Evolutionary conservation across 35 echinoderm and acorn worm species (phyloP), one percentile per base, ranked within the genome.

Genomic region (Ophiothrix spiculata): DNA sequence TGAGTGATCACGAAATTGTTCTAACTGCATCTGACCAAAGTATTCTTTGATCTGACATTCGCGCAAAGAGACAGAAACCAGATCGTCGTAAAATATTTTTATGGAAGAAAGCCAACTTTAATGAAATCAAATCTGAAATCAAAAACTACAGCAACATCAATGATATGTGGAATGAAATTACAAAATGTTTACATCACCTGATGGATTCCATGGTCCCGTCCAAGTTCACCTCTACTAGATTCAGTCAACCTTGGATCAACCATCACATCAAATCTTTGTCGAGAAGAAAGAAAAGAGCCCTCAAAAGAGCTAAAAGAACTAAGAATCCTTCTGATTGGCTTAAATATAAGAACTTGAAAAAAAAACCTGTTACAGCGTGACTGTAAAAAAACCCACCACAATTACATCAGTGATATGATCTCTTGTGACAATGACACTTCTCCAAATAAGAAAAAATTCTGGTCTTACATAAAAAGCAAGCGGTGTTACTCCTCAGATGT

Each of bases 221-320:
- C 29, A 41, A 86, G 28, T 64, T 84, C 45, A 35, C 82, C 29
- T 64, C 82, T 33, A 84, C 46, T 34, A 32, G 82, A 19, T 84
- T 84, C 41, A 60, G 37, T 46, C 12, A 83, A 19, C 41, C 81
- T n/a, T 84, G 54, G 82, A 84, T 84, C 33, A 86, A 56, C 29
- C 35, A 23, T 4, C 37, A 56, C 4, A 33, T 75, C 29, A 86
- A 86, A 56, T 28, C 8, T 1, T 17, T 85, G 14, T 32, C 83
- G 25, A 4, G 63, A n/a, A 74, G 35, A 35, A 85, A 85, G 33
- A 76, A 86, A 29, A 56, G 36, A 38, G 38, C 54, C 21, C 75
- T 37, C 28, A 64, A 40, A 14, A 79, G 33, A 78, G 75, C 85
- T 15, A 86, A 76, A 35, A 19, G 8, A 1, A 75, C 32, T n/a